Base-by-base conservation (phyloP, 2,888 invertebrate genomes). In the Nineta flava region DNA sequence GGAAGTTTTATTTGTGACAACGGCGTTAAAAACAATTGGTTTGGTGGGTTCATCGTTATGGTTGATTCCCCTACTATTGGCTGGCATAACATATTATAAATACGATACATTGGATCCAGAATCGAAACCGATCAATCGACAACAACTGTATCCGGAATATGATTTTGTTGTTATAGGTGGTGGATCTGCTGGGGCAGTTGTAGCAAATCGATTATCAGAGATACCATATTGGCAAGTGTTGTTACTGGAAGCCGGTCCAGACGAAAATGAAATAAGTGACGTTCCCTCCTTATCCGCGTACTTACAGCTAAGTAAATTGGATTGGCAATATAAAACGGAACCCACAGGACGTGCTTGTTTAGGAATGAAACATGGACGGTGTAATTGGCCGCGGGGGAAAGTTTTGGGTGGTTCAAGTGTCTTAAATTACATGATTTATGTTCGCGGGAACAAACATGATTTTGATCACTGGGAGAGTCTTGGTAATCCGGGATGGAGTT, bases 401-500 rank as follows among this genome's bases (percentile, higher is more conserved):
- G 87, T 92, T 2, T 73, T 94, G 0, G 94, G 94, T 2, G 93
- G 93, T 1, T 85, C 85, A 1, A 85, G 86, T 56, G 84, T 86
- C 0, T 70, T 92, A 1, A 93, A 93, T 62, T 87, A 87, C 63
- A 91, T 93, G 92, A 72, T 92, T 3, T 93, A 93, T 63, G 86
- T 91, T 0, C 70, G 93, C 53, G 93, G 93, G 9, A 87, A 75
- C 62, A 73, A 74, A 50, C 73, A 78, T 57, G 95, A 95, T 63
- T 95, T 87, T 65, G 87, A 94, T 61, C 75, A 80, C 44, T 95
- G 95, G 94, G 87, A 88, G 58, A 50, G 55, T 42, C 19, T 53
- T 54, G 92, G 94, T 0, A 93, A 94, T 59, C 73, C 82, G 0
- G 92, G 91, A 6, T 95, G 94, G 94, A 80, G 83, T 1, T 94